Percentiles rank a stretch among this genome's conserved stretches.
phyloP scores from a whole-genome alignment of 2,888 invertebrate genomes.

The Uropetala carovei region DNA sequence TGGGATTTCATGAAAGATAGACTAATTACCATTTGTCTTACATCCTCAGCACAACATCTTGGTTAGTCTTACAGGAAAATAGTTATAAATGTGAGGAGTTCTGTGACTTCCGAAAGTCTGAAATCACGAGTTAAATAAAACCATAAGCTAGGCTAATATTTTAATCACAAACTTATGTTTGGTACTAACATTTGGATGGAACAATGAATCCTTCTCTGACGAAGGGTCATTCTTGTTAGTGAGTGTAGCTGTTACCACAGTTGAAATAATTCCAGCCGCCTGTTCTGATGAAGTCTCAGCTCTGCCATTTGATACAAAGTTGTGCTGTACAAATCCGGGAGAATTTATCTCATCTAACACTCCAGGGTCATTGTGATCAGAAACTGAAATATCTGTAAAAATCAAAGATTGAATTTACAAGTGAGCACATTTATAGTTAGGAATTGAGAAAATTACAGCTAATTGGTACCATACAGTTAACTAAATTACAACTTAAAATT shows the following conservation, averaged over 20 bases:
- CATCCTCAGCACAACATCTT: too few species aligned
- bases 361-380: constrained; percentile 53
- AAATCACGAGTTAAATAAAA: too few species aligned
- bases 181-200: constrained; percentile 63
- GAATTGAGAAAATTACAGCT: background rate
- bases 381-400: constrained; percentile 35
- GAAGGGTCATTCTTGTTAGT: background rate
- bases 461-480: background rate
- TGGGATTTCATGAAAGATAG: too few species aligned
- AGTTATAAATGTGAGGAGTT: background rate
- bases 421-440: background rate
- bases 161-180: background rate
- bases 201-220: constrained; percentile 42
- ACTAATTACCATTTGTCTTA: too few species aligned
- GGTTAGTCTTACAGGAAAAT: too few species aligned
- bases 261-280: constrained; percentile 34
- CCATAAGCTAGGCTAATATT: background rate
- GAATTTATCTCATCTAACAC: constrained; percentile 62
- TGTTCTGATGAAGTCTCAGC: constrained; percentile 26
- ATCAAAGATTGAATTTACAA: background rate
- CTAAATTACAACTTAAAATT: background rate
- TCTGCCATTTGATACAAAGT: constrained; percentile 51
- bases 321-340: constrained; percentile 56
- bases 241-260: constrained; percentile 3
- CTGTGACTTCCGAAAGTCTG: too few species aligned